These are phyloP conservation scores for Columba guinea DNA, from an alignment of 2,797 vertebrate genomes.

Conservation along the genomic window DNA sequence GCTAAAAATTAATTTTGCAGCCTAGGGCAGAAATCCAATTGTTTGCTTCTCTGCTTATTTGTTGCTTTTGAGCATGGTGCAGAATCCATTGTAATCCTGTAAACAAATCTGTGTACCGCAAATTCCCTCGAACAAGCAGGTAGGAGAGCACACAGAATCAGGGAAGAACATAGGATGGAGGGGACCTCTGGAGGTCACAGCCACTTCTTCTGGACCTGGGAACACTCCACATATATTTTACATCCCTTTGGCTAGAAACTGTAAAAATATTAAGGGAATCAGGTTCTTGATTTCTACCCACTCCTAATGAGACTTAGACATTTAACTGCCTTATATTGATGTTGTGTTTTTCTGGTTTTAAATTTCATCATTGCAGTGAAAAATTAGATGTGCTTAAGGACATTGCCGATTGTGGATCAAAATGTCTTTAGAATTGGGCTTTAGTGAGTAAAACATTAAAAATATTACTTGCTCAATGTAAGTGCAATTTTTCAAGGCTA, in stretches of 20 bases:
- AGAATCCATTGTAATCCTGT: background rate
- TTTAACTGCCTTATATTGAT: background rate
- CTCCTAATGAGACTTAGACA: background rate
- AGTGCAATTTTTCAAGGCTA: slow-evolving; percentile 45
- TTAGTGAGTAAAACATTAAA: slow-evolving; percentile 59
- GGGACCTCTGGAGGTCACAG: background rate
- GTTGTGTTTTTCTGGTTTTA: background rate
- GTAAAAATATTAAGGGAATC: background rate
- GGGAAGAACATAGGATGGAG: background rate
- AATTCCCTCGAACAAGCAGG: background rate
- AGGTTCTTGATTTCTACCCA: background rate
- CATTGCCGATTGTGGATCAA: slow-evolving; percentile 26
- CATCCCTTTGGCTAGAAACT: background rate
- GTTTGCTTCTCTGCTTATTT: background rate
- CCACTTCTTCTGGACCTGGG: background rate
- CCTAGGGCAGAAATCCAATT: background rate
- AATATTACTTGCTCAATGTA: slow-evolving; percentile 36
- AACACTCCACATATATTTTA: background rate
- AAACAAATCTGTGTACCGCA: fast-evolving
- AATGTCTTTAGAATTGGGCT: slow-evolving; percentile 45
- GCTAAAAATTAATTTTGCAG: background rate
- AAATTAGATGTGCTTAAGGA: slow-evolving; percentile 14
- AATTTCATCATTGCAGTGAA: background rate
- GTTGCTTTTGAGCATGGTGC: background rate
- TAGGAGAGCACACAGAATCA: background rate